Evolutionary conservation across 1,140 invertebrate species (phyloP).

Genomic region (Drosophila bipectinata): DNA sequence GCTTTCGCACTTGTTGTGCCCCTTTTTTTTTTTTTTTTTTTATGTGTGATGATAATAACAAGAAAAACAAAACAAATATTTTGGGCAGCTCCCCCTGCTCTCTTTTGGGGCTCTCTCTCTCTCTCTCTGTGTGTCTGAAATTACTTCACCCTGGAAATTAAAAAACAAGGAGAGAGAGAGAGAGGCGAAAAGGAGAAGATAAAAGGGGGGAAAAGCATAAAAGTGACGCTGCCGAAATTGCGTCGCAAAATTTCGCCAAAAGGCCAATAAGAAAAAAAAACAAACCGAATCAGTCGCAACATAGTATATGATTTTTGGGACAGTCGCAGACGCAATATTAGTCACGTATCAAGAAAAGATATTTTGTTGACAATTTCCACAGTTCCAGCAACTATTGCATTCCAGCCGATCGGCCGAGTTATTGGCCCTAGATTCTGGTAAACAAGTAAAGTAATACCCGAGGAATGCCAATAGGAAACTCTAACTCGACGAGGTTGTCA

Average conservation of each 20-base stretch:
- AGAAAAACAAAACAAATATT: conserved; percentile 35
- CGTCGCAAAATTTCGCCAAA: conserved; percentile 65
- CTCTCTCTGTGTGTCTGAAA: conserved; percentile 24
- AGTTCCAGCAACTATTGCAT: too few relatives aligned
- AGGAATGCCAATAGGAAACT: not conserved
- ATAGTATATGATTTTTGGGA: conserved; percentile 40
- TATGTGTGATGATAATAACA: conserved; percentile 15
- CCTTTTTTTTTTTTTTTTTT: conserved; percentile 46
- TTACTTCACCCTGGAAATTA: conserved; percentile 27
- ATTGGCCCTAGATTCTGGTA: not conserved
- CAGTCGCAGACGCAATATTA: conserved; percentile 21
- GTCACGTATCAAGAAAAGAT: not conserved
- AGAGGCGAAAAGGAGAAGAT: not conserved
- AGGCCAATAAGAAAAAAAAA: conserved; percentile 17
- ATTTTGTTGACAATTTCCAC: not conserved
- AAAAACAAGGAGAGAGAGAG: not conserved
- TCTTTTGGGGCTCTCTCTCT: not conserved
- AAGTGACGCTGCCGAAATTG: conserved; percentile 64
- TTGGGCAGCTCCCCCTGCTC: conserved; percentile 7
- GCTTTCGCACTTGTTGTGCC: conserved; percentile 74
- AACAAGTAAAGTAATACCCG: not conserved
- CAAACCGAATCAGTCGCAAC: conserved; percentile 22
- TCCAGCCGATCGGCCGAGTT: not conserved
- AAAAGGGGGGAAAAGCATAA: conserved; percentile 47
- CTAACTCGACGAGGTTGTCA: too few relatives aligned